Evolutionary conservation across 2,888 invertebrate genomes (phyloP), one percentile per base, ranked within the genome.

Genomic region (Aporophyla nigra): DNA sequence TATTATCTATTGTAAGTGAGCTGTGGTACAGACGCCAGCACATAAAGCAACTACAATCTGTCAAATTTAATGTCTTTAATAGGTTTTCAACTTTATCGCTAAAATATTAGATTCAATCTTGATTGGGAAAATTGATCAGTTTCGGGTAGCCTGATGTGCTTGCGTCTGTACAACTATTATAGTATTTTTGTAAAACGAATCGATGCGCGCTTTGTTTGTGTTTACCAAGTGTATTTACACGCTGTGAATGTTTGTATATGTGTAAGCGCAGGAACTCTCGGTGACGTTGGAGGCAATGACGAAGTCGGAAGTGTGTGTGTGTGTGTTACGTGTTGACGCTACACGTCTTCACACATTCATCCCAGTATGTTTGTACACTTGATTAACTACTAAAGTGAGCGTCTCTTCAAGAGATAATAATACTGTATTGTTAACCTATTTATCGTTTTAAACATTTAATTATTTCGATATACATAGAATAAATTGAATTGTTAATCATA

Each of bases 401-500:
- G 24, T 58, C 4, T 3, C 58, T 58, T 58, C 27, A 4, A 27
- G 27, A 19, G 16, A 7, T 58, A 27, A 58, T 9, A 27, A 16
- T 58, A 58, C 6, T 58, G 14, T 16, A 14, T 14, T 14, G 21
- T 24, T 19, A 24, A 21, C 46, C 21, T 21, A 21, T 19, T 19
- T 24, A 12, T 65, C 7, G 46, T 66, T 33, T 16, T 16, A 66
- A 51, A 16, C 0, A 66, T 21, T 49, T 5, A 27, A 14, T 12
- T 27, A 5, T 27, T 27, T 21, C 10, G 7, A 24, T 24, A 7
- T 33, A 4, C 16, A 5, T 33, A 33, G 0, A 63, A 51, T 16
- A 53, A 56, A 49, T 33, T 63, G n/a, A n/a, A 62, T 76, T 24
- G 14, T 14, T 14, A 16, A 59, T 78, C 24, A 46, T 46, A 53